Evolutionary conservation across 2,888 invertebrate species (phyloP), one percentile per base, ranked within the genome.

Genomic region (Celastrina argiolus): DNA sequence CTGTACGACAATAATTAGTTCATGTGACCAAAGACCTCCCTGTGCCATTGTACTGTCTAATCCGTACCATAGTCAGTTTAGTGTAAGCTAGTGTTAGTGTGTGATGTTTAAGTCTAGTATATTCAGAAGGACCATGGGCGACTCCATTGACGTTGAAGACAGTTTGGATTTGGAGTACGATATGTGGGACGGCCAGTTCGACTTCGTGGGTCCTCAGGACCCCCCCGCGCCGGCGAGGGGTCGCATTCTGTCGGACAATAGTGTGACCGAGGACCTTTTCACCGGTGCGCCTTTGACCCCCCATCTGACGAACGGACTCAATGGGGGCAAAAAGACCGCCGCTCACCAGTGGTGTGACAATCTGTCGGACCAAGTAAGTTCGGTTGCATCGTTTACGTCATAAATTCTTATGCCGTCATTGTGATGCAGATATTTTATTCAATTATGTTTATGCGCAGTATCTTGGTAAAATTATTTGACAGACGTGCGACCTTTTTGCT

Each of bases 141-240:
- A 91, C 71, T 78, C 84, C 51, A 79, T 88, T 67, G 92, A 91
- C 66, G 86, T 86, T 70, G 92, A 87, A 78, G 93, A 93, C 74
- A 93, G 93, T 79, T 84, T 94, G 76, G 96, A 95, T 79, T 91
- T 96, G 84, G 96, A 95, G 84, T 96, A 95, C 84, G 96, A 97
- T 81, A 94, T 96, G 94, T 97, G 96, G 96, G 96, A 96, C 82
- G 96, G 96, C 68, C 96, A 96, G 88, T 97, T 97, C 78, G 95
- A 96, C 87, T 96, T 96, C 85, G 93, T 96, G 75, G 96, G 96
- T 56, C 92, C 93, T 10, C 92, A 91, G 75, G 88, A 83, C 3
- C 81, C 86, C 1, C 83, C 84, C 18, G 85, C 83, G 69, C 82
- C 84, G 16, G 84, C 83, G 69, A 79, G 89, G 45, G 77, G 76